Conservation (phyloP, 2,797 vertebrate genomes). For the Euphonia xanthogaster region DNA sequence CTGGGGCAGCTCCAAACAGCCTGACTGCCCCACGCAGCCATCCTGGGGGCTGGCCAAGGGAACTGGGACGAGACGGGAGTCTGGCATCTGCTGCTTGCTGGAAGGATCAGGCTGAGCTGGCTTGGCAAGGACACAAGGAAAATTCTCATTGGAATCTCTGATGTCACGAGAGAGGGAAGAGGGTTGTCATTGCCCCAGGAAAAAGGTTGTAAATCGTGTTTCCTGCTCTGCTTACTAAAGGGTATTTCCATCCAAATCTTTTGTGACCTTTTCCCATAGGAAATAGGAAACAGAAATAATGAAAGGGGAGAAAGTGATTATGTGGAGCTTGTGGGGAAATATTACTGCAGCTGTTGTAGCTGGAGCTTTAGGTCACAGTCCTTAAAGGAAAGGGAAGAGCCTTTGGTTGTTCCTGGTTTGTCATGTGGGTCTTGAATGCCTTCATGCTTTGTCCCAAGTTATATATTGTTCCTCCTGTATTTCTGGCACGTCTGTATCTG, state of each 20-base stretch:
- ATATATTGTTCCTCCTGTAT: background rate
- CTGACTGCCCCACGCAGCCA: rapidly evolving
- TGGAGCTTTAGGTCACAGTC: background rate
- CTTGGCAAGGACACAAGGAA: background rate
- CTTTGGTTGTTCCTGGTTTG: background rate
- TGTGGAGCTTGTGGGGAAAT: background rate
- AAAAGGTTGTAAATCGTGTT: background rate
- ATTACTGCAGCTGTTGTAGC: background rate
- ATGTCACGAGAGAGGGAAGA: background rate
- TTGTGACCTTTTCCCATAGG: background rate
- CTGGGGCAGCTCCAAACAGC: background rate
- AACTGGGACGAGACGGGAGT: background rate
- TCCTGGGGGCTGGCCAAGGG: background rate
- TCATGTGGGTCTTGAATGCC: background rate
- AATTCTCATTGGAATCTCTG: background rate
- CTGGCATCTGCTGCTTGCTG: background rate
- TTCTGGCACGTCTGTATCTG: background rate
- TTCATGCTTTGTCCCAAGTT: background rate
- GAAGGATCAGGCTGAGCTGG: background rate
- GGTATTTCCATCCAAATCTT: background rate
- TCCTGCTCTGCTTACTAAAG: background rate
- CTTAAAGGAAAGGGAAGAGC: background rate
- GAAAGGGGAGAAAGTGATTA: background rate
- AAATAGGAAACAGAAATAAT: background rate
- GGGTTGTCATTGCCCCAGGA: background rate